Conservation (phyloP, 2,113 vertebrate genomes). For the Oryzias javanicus region DNA sequence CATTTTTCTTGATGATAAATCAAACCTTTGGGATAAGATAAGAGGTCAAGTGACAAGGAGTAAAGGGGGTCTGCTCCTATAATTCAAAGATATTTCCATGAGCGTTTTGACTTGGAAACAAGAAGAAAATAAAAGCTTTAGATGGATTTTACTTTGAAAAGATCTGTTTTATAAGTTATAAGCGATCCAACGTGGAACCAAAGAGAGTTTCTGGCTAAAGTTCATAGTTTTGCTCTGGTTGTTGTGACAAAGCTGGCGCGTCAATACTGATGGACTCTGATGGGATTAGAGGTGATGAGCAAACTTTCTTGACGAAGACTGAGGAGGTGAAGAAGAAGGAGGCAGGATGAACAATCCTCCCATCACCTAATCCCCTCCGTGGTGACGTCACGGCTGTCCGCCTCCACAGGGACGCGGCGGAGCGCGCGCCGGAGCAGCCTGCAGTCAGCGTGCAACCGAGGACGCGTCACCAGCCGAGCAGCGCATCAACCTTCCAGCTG, state of each 20-base stretch:
- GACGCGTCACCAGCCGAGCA: constrained; percentile 55
- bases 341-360: background rate
- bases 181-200: too few relatives aligned
- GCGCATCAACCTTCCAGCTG: constrained; percentile 49
- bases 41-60: background rate
- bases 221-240: background rate
- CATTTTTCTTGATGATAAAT: background rate
- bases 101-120: background rate
- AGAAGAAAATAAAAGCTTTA: background rate
- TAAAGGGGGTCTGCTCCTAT: background rate
- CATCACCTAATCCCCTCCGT: constrained; percentile 55
- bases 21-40: background rate
- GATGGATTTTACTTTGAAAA: too few relatives aligned
- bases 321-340: constrained; percentile 1
- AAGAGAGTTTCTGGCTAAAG: background rate
- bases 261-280: constrained; percentile 1
- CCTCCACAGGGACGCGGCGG: constrained; percentile 56
- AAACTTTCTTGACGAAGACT: constrained; percentile 12
- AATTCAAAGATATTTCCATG: background rate
- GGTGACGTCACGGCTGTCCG: constrained; percentile 69
- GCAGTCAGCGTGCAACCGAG: constrained; percentile 61
- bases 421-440: constrained; percentile 41
- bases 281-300: constrained; percentile 9
- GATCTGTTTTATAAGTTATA: too few relatives aligned
- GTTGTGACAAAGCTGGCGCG: background rate